These are phyloP conservation scores for Eulimnadia texana DNA, from an alignment of 1,140 invertebrate species.

Conservation along the genomic window DNA sequence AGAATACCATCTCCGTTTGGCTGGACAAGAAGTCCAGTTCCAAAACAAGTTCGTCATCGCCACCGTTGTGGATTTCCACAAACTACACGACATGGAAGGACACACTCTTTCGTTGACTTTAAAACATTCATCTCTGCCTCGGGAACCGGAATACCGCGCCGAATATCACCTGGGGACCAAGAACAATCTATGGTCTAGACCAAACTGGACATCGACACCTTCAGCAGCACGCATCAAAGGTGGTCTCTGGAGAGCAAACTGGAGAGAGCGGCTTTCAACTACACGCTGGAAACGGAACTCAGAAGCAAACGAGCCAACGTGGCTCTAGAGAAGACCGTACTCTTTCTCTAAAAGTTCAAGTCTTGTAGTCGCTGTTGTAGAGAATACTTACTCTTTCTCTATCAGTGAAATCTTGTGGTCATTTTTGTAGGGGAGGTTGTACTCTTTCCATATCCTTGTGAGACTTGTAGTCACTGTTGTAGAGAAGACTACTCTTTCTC, in stretches of 20 bases:
- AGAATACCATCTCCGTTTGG: constrained; percentile 36
- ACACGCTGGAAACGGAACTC: constrained; percentile 27
- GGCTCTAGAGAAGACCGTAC: no score
- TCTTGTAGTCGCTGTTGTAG: no score
- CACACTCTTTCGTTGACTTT: neutral
- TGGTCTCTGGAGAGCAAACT: neutral
- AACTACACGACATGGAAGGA: constrained; percentile 13
- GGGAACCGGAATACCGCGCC: neutral
- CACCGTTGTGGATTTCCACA: neutral
- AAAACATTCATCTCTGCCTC: constrained; percentile 8
- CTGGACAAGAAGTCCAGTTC: constrained; percentile 52
- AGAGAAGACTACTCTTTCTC: no score
- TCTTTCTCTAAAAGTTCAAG: no score
- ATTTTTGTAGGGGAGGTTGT: no score
- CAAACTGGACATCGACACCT: constrained; percentile 23
- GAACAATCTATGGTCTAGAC: neutral
- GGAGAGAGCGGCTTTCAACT: constrained; percentile 23
- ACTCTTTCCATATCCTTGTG: no score
- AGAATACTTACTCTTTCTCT: no score
- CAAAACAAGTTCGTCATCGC: constrained; percentile 34
- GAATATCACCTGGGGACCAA: neutral
- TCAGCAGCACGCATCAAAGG: neutral
- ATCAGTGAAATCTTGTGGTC: no score
- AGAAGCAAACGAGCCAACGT: constrained; percentile 30
- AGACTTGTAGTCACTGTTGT: no score